Percentiles rank a stretch among this genome's conserved stretches.
These are phyloP conservation scores for Dendroctonus ponderosae DNA, from an alignment of 1,140 invertebrate species.

Conservation along the genomic window DNA sequence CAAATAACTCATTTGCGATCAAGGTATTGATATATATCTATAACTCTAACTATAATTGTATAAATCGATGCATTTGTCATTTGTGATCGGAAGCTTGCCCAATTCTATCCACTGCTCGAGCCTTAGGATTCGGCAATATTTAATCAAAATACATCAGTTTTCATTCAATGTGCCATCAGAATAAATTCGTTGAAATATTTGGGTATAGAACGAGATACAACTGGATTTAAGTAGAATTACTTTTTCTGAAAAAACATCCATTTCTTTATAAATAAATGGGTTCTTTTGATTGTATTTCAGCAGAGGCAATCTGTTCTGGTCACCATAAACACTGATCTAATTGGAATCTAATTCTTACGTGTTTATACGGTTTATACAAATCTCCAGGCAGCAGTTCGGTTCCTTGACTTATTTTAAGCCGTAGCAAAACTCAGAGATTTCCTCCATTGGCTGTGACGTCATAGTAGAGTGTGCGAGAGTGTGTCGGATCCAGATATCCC, in stretches of 20 bases:
- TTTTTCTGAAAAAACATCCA: background rate
- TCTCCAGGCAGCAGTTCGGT: constrained; percentile 23
- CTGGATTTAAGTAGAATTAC: too few relatives aligned
- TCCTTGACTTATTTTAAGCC: constrained; percentile 44
- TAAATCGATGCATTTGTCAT: too few relatives aligned
- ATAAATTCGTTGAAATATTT: too few relatives aligned
- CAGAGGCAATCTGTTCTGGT: constrained; percentile 13
- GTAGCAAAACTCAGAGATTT: constrained; percentile 35
- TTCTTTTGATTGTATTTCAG: constrained; percentile 7
- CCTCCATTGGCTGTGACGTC: constrained; percentile 38
- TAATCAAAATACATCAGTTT: too few relatives aligned
- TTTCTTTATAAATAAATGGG: background rate
- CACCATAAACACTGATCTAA: constrained; percentile 3
- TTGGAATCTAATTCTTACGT: constrained; percentile 23
- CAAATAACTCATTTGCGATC: too few relatives aligned
- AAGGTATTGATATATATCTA: too few relatives aligned
- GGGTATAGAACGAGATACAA: too few relatives aligned
- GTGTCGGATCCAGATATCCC: constrained; percentile 38
- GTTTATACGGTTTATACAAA: constrained; percentile 32
- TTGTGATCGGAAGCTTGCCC: too few relatives aligned
- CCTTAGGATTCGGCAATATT: too few relatives aligned
- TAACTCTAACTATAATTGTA: too few relatives aligned
- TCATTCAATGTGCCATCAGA: too few relatives aligned
- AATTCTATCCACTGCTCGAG: too few relatives aligned
- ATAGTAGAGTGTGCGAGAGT: constrained; percentile 20